Conservation (phyloP, 2,113 vertebrate genomes). For the Tragelaphus scriptus region DNA sequence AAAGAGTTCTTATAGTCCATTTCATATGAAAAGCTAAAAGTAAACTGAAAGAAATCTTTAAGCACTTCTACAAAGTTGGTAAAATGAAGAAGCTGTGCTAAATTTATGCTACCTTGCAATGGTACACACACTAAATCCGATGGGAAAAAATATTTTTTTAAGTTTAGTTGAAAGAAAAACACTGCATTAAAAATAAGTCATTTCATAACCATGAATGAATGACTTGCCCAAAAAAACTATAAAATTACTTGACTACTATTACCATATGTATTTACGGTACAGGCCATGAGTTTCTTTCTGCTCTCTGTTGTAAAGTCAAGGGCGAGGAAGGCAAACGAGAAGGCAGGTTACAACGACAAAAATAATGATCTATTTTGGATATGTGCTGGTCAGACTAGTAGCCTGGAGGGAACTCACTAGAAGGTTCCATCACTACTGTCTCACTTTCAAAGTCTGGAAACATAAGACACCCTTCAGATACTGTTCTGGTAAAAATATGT, state of each 20-base stretch:
- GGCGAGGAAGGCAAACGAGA: not conserved
- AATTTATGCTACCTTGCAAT: conserved; percentile 5
- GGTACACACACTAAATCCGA: conserved; percentile 3
- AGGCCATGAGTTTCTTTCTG: not conserved
- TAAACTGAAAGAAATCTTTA: conserved; percentile 24
- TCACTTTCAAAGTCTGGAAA: conserved; percentile 24
- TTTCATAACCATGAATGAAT: conserved; percentile 8
- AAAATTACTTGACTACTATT: conserved; percentile 20
- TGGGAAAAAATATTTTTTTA: not conserved
- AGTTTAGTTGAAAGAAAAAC: conserved; percentile 49
- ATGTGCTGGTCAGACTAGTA: not conserved
- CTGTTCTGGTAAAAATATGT: not conserved
- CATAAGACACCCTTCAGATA: not conserved
- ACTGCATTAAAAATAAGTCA: conserved; percentile 47
- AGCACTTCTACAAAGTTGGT: not conserved
- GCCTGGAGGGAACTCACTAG: not conserved
- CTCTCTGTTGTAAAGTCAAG: not conserved
- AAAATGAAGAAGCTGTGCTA: conserved; percentile 34
- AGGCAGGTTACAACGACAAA: conserved; percentile 32
- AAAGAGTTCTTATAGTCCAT: not conserved
- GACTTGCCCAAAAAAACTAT: conserved; percentile 20
- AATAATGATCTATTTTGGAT: conserved; percentile 19
- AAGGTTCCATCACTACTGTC: not conserved
- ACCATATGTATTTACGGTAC: not conserved
- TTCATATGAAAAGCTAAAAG: conserved; percentile 9